Percentiles rank a stretch among this genome's conserved stretches.
Conservation (phyloP, 2,797 vertebrate species). For the Acanthiza pusilla region DNA sequence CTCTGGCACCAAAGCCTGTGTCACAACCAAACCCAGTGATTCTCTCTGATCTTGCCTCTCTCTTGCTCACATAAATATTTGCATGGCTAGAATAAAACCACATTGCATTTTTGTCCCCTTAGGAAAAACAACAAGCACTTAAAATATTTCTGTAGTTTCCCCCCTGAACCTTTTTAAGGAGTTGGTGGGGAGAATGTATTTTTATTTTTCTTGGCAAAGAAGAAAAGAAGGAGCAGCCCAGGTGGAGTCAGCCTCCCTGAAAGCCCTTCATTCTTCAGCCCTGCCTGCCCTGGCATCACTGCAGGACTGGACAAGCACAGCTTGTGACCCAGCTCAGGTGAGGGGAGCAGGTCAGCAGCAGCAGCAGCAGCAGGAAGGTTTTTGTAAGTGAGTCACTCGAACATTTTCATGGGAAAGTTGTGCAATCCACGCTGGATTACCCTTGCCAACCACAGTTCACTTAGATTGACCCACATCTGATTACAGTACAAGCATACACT, state of each 20-base stretch:
- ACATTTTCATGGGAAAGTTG: background rate
- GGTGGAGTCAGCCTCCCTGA: constrained; percentile 6
- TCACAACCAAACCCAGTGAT: constrained; percentile 3
- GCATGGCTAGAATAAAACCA: constrained; percentile 43
- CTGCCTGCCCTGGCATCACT: background rate
- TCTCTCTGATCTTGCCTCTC: constrained; percentile 45
- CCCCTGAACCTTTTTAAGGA: background rate
- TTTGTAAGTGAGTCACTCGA: background rate
- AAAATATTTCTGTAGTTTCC: constrained; percentile 15
- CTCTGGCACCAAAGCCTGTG: background rate
- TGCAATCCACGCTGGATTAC: background rate
- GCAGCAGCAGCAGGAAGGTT: background rate
- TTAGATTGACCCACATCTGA: background rate
- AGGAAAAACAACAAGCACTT: constrained; percentile 52
- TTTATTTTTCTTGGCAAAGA: constrained; percentile 41
- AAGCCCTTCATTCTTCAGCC: constrained; percentile 4
- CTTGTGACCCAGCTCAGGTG: background rate
- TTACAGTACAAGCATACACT: background rate
- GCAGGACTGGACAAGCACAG: background rate
- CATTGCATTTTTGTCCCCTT: background rate
- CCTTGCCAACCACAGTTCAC: background rate
- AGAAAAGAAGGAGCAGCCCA: constrained; percentile 8
- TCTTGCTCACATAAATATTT: constrained; percentile 43
- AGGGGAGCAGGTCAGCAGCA: background rate
- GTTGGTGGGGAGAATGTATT: background rate